These are phyloP conservation scores for Barnardius zonarius DNA, from an alignment of 2,113 vertebrate genomes.

Conservation along the genomic window DNA sequence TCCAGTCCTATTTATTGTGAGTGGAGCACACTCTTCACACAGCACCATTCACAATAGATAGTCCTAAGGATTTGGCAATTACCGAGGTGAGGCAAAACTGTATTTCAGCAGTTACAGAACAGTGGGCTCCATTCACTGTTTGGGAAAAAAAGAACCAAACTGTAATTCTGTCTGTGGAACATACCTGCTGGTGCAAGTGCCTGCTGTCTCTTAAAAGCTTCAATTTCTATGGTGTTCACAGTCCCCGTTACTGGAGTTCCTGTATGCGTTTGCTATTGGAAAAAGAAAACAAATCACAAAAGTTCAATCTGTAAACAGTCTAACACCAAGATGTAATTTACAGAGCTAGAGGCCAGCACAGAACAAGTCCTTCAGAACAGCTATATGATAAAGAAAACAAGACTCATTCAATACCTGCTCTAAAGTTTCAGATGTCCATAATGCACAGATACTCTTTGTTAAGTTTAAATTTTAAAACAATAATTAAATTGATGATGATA, in stretches of 20 bases:
- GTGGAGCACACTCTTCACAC: background rate
- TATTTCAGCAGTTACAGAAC: background rate
- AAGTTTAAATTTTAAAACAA: background rate
- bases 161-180: background rate
- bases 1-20: conserved; percentile 13
- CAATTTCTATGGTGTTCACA: conserved; percentile 84
- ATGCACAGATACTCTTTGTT: background rate
- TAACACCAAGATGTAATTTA: background rate
- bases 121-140: background rate
- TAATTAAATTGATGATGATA: background rate
- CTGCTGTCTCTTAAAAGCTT: conserved; percentile 94
- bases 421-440: background rate
- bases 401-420: background rate
- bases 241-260: conserved; percentile 78
- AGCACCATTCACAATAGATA: background rate
- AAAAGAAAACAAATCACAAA: conserved; percentile 57
- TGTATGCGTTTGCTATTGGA: conserved; percentile 81
- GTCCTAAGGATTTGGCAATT: background rate
- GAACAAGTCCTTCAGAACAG: background rate
- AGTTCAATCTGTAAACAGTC: background rate
- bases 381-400: background rate
- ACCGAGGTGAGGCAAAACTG: conserved; percentile 21
- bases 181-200: conserved; percentile 89
- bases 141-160: background rate
- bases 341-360: background rate